Evolutionary conservation across 2,797 vertebrate genomes (phyloP).

Genomic region (Heliangelus exortis): DNA sequence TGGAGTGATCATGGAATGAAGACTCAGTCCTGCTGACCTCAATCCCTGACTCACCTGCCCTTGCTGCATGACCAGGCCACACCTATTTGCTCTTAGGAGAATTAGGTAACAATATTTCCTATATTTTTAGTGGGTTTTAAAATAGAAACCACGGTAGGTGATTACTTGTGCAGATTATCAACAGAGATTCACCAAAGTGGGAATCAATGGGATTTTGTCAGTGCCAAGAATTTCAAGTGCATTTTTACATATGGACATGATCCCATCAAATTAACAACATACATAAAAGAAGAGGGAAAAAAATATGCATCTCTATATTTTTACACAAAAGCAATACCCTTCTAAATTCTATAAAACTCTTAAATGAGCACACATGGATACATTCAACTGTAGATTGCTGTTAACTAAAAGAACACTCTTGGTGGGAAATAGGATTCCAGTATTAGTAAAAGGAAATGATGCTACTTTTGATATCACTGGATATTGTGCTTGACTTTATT

Average conservation of each 20-base stretch:
- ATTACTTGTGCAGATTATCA: not conserved
- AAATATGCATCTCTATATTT: not conserved
- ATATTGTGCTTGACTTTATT: not conserved
- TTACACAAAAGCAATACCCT: not conserved
- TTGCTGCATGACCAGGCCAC: not conserved
- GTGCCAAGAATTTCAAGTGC: not conserved
- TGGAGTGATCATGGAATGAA: not conserved
- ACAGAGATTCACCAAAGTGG: not conserved
- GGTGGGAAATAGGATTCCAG: not conserved
- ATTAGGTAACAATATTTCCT: not conserved
- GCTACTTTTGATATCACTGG: not conserved
- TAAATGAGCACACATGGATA: not conserved
- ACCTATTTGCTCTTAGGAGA: not conserved
- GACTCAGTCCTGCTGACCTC: not conserved
- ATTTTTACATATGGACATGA: not conserved
- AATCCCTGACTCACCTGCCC: rapidly evolving
- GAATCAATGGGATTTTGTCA: not conserved
- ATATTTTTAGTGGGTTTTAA: not conserved
- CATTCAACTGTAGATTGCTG: not conserved
- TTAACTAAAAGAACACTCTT: not conserved
- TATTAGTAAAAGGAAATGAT: not conserved
- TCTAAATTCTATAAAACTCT: not conserved
- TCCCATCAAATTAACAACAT: not conserved
- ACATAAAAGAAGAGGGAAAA: not conserved
- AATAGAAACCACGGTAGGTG: not conserved